Percentiles rank a stretch among this genome's conserved stretches.
These are phyloP conservation scores for Pterocles gutturalis DNA, from an alignment of 2,113 vertebrate genomes.

Conservation along the genomic window DNA sequence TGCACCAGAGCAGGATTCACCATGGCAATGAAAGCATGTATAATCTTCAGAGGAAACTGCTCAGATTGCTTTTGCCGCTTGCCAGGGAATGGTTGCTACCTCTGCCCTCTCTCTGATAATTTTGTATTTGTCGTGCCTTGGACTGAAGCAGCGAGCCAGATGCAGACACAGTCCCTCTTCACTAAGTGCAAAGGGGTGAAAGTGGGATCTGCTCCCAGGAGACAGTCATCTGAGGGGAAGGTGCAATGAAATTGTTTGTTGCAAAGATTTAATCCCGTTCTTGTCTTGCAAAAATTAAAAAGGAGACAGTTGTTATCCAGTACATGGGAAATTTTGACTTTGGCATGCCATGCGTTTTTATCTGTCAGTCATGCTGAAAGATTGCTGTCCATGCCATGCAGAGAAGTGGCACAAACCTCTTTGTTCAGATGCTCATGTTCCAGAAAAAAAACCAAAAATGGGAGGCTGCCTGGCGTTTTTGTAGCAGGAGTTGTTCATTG, in stretches of 20 bases:
- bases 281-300: background rate
- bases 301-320: background rate
- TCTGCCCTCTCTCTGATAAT: background rate
- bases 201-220: background rate
- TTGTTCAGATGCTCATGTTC: background rate
- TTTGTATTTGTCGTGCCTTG: background rate
- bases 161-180: background rate
- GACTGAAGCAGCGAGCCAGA: background rate
- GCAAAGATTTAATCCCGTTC: background rate
- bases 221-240: background rate
- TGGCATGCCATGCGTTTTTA: background rate
- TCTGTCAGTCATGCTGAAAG: constrained; percentile 10
- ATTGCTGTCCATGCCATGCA: background rate
- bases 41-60: background rate
- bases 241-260: background rate
- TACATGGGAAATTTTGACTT: background rate
- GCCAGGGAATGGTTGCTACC: background rate
- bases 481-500: background rate
- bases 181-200: background rate
- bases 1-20: background rate
- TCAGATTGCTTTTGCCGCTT: background rate
- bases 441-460: background rate
- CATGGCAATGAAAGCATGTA: background rate
- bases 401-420: background rate
- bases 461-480: background rate